Base-by-base conservation (phyloP, 2,888 invertebrate genomes). In the Trissolcus brochymenae region DNA sequence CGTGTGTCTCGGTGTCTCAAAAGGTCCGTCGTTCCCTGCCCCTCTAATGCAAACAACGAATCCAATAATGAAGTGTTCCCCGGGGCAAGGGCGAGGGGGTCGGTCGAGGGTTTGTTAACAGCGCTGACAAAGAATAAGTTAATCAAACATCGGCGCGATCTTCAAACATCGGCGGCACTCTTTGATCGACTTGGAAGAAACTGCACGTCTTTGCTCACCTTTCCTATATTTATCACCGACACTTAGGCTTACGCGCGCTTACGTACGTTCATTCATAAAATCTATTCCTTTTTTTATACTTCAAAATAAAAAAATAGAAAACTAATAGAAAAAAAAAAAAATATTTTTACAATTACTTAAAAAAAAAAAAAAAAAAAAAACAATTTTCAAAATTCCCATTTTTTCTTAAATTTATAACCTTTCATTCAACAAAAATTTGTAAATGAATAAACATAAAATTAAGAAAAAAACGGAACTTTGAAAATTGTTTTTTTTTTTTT, bases 101-200 rank as follows among this genome's bases (percentile, higher is more conserved):
- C 80, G 73, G 79, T 80, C 80, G 81, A 81, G 81, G 82, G 84
- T 84, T 82, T 85, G 87, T 86, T 86, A 86, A 85, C 87, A 84
- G 81, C 85, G 83, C 86, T 87, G 85, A 87, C 86, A 86, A 87
- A 84, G 85, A 86, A 86, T 86, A 87, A 87, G 85, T 86, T 86
- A 81, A 82, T 82, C 86, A 87, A 87, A 87, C 84, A 86, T 83
- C 84, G 84, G 83, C 82, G 83, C 86, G 85, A 87, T 87, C 84
- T 82, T 87, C 87, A 87, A 87, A 87, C 84, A 87, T 84, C 80
- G 86, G 84, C 87, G 85, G 86, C 61, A 77, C 79, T 77, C 83
- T 87, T 86, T 86, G 84, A 86, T 85, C 82, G 79, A 79, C 78
- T 81, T 82, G 83, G 84, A 85, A 85, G 84, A 85, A 82, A 81